phyloP scores from a whole-genome alignment of 2,888 invertebrate species.

The Caenorhabditis sp. region DNA sequence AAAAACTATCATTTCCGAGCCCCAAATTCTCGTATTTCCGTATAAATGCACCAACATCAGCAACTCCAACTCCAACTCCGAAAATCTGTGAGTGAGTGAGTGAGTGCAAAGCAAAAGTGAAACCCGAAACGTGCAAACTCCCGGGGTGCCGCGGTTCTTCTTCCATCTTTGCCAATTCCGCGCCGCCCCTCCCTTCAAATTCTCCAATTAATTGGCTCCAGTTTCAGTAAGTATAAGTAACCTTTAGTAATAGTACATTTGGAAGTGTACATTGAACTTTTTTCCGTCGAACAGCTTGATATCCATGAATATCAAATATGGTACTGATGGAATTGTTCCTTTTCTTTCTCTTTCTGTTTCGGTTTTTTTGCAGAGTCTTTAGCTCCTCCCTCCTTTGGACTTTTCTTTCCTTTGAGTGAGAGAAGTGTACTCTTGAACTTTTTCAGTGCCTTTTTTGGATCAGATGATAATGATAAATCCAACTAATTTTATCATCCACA shows the following conservation, averaged over 20 bases:
- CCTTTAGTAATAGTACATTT: constrained; percentile 22
- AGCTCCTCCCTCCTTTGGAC: no score
- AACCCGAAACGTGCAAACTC: constrained; percentile 56
- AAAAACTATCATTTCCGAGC: constrained; percentile 47
- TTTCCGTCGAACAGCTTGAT: constrained; percentile 27
- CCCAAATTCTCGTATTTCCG: no score
- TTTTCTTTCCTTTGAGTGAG: no score
- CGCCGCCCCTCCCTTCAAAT: no score
- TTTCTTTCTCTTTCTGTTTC: neutral
- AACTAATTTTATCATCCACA: no score
- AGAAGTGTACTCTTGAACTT: no score
- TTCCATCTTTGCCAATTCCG: neutral
- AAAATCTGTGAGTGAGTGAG: no score
- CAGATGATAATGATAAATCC: no score
- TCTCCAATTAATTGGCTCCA: constrained; percentile 53
- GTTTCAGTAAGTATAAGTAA: constrained; percentile 53
- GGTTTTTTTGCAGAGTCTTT: no score
- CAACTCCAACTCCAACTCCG: no score
- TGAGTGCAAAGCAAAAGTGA: constrained; percentile 47
- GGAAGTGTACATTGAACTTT: constrained; percentile 9
- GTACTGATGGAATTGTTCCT: neutral
- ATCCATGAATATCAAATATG: constrained; percentile 41
- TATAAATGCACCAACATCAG: neutral
- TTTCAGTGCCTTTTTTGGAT: no score
- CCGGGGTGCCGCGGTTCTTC: constrained; percentile 6